Conservation (phyloP, 2,113 vertebrate species). For the Brachirus orientalis region DNA sequence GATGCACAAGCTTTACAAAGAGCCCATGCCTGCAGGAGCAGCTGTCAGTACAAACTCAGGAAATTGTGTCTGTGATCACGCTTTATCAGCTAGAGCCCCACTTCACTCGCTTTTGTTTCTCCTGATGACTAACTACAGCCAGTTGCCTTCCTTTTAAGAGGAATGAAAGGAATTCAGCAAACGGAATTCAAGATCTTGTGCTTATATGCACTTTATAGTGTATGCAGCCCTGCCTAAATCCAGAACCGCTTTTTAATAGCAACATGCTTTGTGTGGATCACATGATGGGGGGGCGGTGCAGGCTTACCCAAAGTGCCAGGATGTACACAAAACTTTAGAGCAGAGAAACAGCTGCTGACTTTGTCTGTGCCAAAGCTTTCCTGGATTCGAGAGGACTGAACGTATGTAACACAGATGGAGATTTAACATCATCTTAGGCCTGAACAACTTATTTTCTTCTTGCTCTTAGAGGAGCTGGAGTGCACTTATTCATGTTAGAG, state of each 20-base stretch:
- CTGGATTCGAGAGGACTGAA: conserved; percentile 24
- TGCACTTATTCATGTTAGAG: conserved; percentile 16
- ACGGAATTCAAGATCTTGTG: conserved; percentile 54
- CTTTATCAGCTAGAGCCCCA: conserved; percentile 60
- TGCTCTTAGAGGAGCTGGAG: conserved; percentile 24
- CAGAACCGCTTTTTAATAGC: conserved; percentile 27
- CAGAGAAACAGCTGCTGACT: conserved; percentile 7
- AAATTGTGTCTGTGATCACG: conserved; percentile 79
- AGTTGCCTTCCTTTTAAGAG: conserved; percentile 74
- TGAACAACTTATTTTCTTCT: conserved; percentile 17
- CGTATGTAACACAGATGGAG: conserved; percentile 36
- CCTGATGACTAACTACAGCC: conserved; percentile 77
- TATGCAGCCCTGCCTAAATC: no score
- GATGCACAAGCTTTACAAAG: no score
- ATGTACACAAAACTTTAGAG: conserved; percentile 17
- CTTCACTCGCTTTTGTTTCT: conserved; percentile 34
- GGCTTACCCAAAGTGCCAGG: conserved; percentile 27
- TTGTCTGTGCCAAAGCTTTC: conserved; percentile 8
- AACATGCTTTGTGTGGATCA: conserved; percentile 13
- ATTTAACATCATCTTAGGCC: conserved; percentile 1
- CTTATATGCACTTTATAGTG: conserved; percentile 15
- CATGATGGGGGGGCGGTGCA: conserved; percentile 12
- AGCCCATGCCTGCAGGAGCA: conserved; percentile 58
- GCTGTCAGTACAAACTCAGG: conserved; percentile 83
- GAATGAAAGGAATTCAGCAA: conserved; percentile 80